phyloP scores from a whole-genome alignment of 2,888 invertebrate species.

The Agonopterix arenella region DNA sequence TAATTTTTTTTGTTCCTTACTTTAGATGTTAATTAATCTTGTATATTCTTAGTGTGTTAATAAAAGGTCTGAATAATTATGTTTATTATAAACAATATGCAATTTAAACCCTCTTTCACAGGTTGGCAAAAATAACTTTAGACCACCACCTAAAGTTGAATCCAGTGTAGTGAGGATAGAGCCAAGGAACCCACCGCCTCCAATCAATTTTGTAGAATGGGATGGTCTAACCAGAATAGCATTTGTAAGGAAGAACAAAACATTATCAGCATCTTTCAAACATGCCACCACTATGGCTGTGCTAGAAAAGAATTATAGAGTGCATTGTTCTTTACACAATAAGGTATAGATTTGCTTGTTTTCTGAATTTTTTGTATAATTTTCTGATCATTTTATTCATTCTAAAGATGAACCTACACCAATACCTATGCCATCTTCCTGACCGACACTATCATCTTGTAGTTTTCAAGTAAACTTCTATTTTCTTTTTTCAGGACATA shows the following conservation, averaged over 20 bases:
- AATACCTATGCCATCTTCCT: too few relatives aligned
- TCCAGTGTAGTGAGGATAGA: constrained; percentile 98
- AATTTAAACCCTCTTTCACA: constrained; percentile 32
- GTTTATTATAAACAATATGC: too few relatives aligned
- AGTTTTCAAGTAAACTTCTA: background rate
- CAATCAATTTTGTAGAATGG: constrained; percentile 98
- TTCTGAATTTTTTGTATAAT: background rate
- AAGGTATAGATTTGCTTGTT: constrained; percentile 43
- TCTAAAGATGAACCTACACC: background rate
- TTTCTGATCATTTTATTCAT: background rate
- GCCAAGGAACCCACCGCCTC: constrained; percentile 97
- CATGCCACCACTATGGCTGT: constrained; percentile 88
- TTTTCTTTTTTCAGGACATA: constrained; percentile 76
- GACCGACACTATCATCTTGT: background rate
- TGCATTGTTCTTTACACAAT: constrained; percentile 92
- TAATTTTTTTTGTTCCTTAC: too few relatives aligned
- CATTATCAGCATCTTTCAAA: constrained; percentile 92
- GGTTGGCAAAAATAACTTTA: constrained; percentile 98
- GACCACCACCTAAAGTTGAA: constrained; percentile 99
- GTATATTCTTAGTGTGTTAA: too few relatives aligned
- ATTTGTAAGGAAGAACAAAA: constrained; percentile 98
- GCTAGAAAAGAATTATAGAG: constrained; percentile 93
- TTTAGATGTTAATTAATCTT: too few relatives aligned
- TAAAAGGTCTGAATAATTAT: too few relatives aligned
- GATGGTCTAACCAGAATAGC: constrained; percentile 97